Evolutionary conservation across 2,888 invertebrate species (phyloP), one percentile per base, ranked within the genome.

Genomic region (Nymphalis polychloros): DNA sequence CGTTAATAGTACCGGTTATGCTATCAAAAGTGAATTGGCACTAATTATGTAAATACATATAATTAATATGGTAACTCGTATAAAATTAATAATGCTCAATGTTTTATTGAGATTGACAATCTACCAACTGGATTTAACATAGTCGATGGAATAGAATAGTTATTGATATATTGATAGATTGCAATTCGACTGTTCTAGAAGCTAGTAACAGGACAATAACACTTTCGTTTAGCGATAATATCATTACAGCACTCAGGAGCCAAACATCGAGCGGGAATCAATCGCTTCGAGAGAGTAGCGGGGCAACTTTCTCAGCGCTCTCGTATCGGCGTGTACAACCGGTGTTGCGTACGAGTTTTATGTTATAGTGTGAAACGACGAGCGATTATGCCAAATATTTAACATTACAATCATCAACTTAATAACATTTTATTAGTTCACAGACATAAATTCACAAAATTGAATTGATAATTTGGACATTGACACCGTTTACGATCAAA

Each of bases 301-400:
- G 76, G 76, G 81, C 89, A 87, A 90, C 91, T 91, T 91, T 91
- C 91, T 82, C 88, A 83, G 71, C 81, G 84, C 81, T 86, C 85
- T 86, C 81, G 83, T 86, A 84, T 84, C 82, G 81, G 49, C 67
- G 31, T 23, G 47, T 20, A 35, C 59, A 47, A 63, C 70, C 67
- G 70, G 70, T 67, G 67, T 59, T 67, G 49, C 59, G 50, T 59
- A 59, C 59, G 59, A 47, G 65, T 63, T 60, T 41, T 59, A 55
- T 46, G 20, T 47, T 68, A 60, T 55, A 53, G 41, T 50, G 55
- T 27, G 50, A 64, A 64, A 59, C 60, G 50, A 61, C 61, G 52
- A 61, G 70, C 64, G 67, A 23, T 35, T 31, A 35, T 13, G 10
- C 47, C 13, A 48, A 31, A 64, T 49, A 5, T 49, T 49, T 0